Percentiles rank a stretch among this genome's conserved stretches.
Evolutionary conservation across 1,140 invertebrate species (phyloP).

Genomic region (Zaprionus taronus): DNA sequence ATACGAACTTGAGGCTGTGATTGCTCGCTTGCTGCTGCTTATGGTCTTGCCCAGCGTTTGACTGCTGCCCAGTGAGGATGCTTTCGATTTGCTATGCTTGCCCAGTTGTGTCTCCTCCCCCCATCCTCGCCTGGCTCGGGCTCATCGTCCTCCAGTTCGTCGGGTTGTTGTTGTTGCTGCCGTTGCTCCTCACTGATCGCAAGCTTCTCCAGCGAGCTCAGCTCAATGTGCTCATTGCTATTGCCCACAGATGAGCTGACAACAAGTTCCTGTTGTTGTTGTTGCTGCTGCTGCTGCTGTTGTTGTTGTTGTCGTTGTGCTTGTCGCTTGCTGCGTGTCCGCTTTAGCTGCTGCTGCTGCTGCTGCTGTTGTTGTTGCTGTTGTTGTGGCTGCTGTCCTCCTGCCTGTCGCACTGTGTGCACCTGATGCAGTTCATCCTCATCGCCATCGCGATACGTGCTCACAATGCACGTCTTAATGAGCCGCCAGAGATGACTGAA

Average conservation of each 20-base stretch:
- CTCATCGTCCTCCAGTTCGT: conserved; percentile 18
- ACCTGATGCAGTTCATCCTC: conserved; percentile 73
- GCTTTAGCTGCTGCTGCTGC: conserved; percentile 16
- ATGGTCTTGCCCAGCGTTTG: conserved; percentile 73
- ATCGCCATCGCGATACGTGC: conserved; percentile 82
- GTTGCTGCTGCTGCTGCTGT: conserved; percentile 4
- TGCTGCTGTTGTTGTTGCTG: conserved; percentile 35
- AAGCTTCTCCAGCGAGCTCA: conserved; percentile 67
- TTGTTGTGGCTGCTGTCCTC: neutral
- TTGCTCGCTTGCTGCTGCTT: conserved; percentile 64
- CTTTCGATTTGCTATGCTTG: conserved; percentile 74
- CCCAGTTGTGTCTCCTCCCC: conserved; percentile 34
- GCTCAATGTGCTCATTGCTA: conserved; percentile 72
- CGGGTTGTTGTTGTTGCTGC: neutral
- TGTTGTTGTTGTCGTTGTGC: conserved; percentile 6
- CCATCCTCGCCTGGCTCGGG: conserved; percentile 22
- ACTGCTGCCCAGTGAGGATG: conserved; percentile 75
- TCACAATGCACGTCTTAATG: conserved; percentile 87
- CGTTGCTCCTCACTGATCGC: conserved; percentile 36
- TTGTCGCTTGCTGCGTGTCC: conserved; percentile 25
- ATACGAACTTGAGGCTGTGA: conserved; percentile 72
- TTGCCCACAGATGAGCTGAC: conserved; percentile 33
- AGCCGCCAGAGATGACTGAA: conserved; percentile 95
- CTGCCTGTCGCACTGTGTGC: conserved; percentile 14
- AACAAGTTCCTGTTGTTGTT: conserved; percentile 5